These are phyloP conservation scores for Hanleya hanleyi DNA, from an alignment of 2,888 invertebrate species.

Conservation along the genomic window DNA sequence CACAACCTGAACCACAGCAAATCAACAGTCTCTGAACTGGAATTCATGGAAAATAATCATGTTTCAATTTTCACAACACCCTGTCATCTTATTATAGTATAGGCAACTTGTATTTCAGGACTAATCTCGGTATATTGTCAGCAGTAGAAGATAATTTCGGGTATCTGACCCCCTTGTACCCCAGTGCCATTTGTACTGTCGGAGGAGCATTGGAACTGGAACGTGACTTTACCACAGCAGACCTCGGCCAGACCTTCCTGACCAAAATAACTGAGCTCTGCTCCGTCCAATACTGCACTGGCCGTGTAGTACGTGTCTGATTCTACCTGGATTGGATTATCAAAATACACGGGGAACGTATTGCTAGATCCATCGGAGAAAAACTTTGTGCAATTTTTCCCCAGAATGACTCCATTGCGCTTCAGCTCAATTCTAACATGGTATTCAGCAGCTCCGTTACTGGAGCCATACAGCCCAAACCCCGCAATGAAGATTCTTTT, in stretches of 20 bases:
- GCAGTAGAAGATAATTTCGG: slow-evolving; percentile 92
- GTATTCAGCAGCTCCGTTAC: slow-evolving; percentile 96
- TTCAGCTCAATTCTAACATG: slow-evolving; percentile 95
- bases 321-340: slow-evolving; percentile 88
- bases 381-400: slow-evolving; percentile 94
- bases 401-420: slow-evolving; percentile 87
- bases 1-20: too few relatives aligned
- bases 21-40: too few relatives aligned
- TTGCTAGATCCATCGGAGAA: slow-evolving; percentile 97
- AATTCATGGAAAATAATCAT: too few relatives aligned
- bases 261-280: slow-evolving; percentile 95
- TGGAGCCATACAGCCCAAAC: slow-evolving; percentile 96
- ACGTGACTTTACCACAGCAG: slow-evolving; percentile 89
- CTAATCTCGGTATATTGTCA: too few relatives aligned
- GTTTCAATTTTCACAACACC: too few relatives aligned
- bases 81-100: too few relatives aligned
- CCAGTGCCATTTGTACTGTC: slow-evolving; percentile 98
- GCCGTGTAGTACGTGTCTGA: slow-evolving; percentile 96
- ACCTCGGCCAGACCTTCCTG: slow-evolving; percentile 98
- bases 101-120: too few relatives aligned
- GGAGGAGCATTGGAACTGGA: slow-evolving; percentile 97
- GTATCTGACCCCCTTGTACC: slow-evolving; percentile 97
- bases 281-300: slow-evolving; percentile 94
- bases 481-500: slow-evolving; percentile 96
- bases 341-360: slow-evolving; percentile 92